Percentiles rank a stretch among this genome's conserved stretches.
phyloP scores from a whole-genome alignment of 2,797 vertebrate genomes.

The Melanotaenia pygmaea region DNA sequence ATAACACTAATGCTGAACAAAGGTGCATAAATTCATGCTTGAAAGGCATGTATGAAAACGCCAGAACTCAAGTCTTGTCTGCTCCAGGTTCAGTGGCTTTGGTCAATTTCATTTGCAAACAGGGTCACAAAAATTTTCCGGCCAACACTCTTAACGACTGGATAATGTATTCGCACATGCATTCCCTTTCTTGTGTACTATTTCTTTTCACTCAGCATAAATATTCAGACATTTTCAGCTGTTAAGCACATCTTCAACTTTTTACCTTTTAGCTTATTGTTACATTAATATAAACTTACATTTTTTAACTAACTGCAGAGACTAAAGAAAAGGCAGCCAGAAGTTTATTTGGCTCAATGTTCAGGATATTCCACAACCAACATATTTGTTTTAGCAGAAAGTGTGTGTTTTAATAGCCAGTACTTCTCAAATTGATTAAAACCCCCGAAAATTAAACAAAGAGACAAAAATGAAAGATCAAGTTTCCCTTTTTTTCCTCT shows the following conservation, averaged over 20 bases:
- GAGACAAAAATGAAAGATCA: slow-evolving; percentile 48
- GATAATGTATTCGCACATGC: slow-evolving; percentile 3
- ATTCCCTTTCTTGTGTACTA: not conserved
- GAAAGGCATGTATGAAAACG: not conserved
- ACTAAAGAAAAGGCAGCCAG: slow-evolving; percentile 7
- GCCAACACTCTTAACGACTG: not conserved
- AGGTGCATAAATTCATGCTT: not conserved
- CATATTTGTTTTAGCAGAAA: slow-evolving; percentile 42
- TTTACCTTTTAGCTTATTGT: not conserved
- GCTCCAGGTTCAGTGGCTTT: not conserved
- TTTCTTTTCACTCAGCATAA: not conserved
- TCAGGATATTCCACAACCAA: slow-evolving; percentile 30
- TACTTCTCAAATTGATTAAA: slow-evolving; percentile 47
- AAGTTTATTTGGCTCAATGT: slow-evolving; percentile 18
- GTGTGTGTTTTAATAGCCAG: slow-evolving; percentile 49
- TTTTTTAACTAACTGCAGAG: slow-evolving; percentile 15
- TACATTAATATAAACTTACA: not conserved
- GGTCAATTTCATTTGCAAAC: not conserved
- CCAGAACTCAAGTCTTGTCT: not conserved
- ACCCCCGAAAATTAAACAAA: slow-evolving; percentile 54
- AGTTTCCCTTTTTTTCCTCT: slow-evolving; percentile 45
- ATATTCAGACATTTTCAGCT: not conserved
- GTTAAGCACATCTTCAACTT: not conserved
- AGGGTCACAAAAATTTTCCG: not conserved
- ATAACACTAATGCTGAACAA: not conserved